Conservation (phyloP, 2,797 vertebrate genomes). For the Octomys mimax region DNA sequence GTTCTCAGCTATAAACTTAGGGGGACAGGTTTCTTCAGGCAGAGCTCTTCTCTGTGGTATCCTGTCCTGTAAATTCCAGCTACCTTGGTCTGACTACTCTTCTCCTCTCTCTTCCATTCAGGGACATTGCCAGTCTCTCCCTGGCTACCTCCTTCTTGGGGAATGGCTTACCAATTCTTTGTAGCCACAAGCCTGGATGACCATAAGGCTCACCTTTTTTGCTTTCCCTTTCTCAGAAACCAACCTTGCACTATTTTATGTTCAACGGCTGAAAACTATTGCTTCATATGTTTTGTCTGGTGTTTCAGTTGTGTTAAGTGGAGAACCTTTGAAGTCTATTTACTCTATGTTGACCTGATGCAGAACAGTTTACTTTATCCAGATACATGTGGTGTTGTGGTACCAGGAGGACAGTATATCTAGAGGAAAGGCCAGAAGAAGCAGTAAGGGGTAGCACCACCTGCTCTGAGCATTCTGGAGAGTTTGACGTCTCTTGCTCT, state of each 20-base stretch:
- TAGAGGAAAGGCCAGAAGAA: background rate
- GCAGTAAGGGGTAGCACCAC: background rate
- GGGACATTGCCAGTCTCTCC: background rate
- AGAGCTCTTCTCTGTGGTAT: background rate
- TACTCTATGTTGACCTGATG: background rate
- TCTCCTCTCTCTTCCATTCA: background rate
- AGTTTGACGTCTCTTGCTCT: background rate
- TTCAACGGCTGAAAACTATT: background rate
- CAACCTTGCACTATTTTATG: background rate
- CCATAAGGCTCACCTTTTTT: background rate
- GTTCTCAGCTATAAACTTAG: background rate
- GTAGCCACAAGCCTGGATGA: background rate
- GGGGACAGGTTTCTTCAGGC: background rate
- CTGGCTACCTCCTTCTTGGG: background rate
- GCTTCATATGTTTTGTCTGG: background rate
- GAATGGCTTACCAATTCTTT: background rate
- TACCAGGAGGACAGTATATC: background rate
- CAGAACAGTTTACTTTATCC: background rate
- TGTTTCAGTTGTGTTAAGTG: background rate
- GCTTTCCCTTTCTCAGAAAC: background rate
- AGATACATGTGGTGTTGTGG: too few relatives aligned
- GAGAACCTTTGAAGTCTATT: background rate
- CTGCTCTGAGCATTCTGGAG: background rate
- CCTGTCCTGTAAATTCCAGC: background rate
- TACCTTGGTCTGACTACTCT: background rate